Evolutionary conservation across 2,888 invertebrate genomes (phyloP).

Genomic region (Alentia gelatinosa): DNA sequence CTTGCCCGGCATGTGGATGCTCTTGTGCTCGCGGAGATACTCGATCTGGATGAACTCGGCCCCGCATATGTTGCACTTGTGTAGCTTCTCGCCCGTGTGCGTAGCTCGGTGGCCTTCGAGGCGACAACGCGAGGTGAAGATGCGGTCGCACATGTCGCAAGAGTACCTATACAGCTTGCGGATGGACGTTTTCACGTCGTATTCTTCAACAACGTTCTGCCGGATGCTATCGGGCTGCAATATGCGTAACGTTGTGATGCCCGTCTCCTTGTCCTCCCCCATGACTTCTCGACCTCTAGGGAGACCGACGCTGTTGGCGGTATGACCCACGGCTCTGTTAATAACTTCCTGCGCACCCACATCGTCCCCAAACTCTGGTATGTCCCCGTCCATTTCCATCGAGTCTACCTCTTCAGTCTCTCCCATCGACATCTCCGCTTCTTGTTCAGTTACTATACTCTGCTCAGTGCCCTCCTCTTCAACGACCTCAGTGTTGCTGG

Average conservation of each 20-base stretch:
- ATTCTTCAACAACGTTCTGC: neutral
- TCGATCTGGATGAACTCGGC: conserved; percentile 42
- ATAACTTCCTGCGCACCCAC: neutral
- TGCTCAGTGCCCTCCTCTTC: neutral
- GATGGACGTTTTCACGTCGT: neutral
- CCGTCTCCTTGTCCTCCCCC: neutral
- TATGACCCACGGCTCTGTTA: no score
- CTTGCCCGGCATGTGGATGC: neutral
- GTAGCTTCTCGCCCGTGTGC: neutral
- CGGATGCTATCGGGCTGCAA: neutral
- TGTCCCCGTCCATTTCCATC: no score
- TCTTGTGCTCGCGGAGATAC: conserved; percentile 46
- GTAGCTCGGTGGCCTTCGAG: conserved; percentile 25
- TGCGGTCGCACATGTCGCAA: neutral
- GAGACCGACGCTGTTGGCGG: no score
- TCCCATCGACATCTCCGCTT: no score
- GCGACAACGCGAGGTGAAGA: conserved; percentile 10
- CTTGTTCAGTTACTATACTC: neutral
- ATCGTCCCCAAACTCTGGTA: neutral
- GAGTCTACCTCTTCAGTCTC: neutral
- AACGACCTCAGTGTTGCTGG: neutral
- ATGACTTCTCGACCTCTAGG: no score
- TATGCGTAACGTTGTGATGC: neutral
- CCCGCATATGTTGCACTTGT: conserved; percentile 13
- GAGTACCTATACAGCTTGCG: neutral